These are phyloP conservation scores for Barypeithes pellucidus DNA, from an alignment of 2,888 invertebrate genomes.

Conservation along the genomic window DNA sequence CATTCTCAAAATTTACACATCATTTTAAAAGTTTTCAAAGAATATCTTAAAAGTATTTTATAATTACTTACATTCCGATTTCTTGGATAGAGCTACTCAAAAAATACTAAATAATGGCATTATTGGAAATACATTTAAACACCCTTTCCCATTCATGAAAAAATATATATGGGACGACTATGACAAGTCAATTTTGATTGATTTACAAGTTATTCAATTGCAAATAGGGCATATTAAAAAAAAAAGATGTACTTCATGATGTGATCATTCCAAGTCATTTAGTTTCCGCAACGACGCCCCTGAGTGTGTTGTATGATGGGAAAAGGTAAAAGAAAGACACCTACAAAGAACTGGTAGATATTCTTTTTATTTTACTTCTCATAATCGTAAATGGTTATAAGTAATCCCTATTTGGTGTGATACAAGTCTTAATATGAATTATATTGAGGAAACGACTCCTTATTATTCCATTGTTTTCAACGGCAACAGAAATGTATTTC, in stretches of 20 bases:
- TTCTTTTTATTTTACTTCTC: neutral
- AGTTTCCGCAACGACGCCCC: neutral
- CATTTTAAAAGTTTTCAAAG: too few relatives aligned
- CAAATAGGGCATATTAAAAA: too few relatives aligned
- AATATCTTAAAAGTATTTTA: too few relatives aligned
- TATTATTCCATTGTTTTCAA: slow-evolving; percentile 9
- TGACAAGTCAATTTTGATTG: too few relatives aligned
- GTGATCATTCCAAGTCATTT: neutral
- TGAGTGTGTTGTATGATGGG: neutral
- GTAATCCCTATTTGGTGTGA: slow-evolving; percentile 1
- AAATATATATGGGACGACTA: too few relatives aligned
- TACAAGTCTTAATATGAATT: slow-evolving; percentile 14
- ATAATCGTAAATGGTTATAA: slow-evolving; percentile 6
- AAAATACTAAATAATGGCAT: too few relatives aligned
- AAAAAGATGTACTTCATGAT: neutral
- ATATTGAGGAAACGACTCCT: slow-evolving; percentile 1
- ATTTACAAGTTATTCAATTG: too few relatives aligned
- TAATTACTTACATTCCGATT: too few relatives aligned
- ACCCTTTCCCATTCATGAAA: too few relatives aligned
- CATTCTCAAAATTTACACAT: too few relatives aligned
- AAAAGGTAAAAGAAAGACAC: slow-evolving; percentile 6
- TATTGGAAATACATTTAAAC: too few relatives aligned
- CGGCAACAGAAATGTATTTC: neutral
- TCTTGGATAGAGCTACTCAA: too few relatives aligned
- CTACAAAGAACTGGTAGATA: neutral